Conservation (phyloP, 2,797 vertebrate genomes). For the Acanthurus tractus region DNA sequence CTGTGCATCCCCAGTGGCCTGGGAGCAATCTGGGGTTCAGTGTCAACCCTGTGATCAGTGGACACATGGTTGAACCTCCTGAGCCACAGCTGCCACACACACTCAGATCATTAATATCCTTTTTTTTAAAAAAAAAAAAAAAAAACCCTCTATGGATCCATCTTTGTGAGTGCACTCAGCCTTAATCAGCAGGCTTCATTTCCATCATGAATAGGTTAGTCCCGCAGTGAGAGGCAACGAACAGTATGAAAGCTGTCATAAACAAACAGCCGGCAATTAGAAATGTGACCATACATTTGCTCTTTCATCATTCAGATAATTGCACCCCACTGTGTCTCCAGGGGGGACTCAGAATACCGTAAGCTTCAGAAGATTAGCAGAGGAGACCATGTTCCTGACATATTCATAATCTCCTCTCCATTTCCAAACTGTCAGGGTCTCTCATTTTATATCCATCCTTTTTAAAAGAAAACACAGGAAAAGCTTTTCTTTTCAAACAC, state of each 20-base stretch:
- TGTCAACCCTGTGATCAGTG: too few relatives aligned
- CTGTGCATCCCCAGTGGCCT: too few relatives aligned
- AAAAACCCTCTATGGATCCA: not conserved
- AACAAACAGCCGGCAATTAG: conserved; percentile 37
- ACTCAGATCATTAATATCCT: not conserved
- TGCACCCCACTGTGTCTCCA: conserved; percentile 29
- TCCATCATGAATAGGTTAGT: conserved; percentile 32
- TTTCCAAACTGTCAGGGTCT: conserved; percentile 28
- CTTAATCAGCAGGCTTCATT: conserved; percentile 12
- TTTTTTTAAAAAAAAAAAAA: not conserved
- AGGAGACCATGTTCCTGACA: conserved; percentile 19
- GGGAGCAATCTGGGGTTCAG: too few relatives aligned
- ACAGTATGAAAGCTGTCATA: conserved; percentile 46
- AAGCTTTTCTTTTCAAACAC: conserved; percentile 28
- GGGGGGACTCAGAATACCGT: conserved; percentile 26
- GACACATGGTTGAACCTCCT: too few relatives aligned
- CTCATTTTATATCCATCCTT: not conserved
- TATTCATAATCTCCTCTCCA: conserved; percentile 31
- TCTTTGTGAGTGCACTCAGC: not conserved
- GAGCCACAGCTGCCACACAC: too few relatives aligned
- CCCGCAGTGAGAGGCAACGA: conserved; percentile 26
- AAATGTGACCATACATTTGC: conserved; percentile 23
- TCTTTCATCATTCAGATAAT: conserved; percentile 22
- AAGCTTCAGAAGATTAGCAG: conserved; percentile 35
- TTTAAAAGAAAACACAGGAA: not conserved